Evolutionary conservation across 92 coral and sea anemone species (phyloP).

Genomic region (Actinostola sp.): DNA sequence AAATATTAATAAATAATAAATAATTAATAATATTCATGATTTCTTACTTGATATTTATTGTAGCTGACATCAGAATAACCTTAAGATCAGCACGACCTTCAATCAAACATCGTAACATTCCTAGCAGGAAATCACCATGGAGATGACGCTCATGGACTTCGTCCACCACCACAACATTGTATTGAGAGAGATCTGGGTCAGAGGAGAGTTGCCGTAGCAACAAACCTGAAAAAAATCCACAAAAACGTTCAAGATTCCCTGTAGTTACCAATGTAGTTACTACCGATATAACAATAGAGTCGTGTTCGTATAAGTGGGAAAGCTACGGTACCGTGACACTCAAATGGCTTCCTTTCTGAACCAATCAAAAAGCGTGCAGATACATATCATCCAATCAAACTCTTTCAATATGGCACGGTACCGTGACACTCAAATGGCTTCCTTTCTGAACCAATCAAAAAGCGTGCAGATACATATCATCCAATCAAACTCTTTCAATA

Average conservation of each 20-base stretch:
- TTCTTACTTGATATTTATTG: constrained; percentile 91
- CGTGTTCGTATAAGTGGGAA: too few relatives aligned
- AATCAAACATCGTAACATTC: constrained; percentile 80
- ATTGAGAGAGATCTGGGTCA: constrained; percentile 91
- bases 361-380: too few relatives aligned
- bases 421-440: too few relatives aligned
- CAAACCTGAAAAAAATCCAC: constrained; percentile 59
- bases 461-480: too few relatives aligned
- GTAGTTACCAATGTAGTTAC: too few relatives aligned
- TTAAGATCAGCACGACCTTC: constrained; percentile 92
- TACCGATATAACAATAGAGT: too few relatives aligned
- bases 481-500: too few relatives aligned
- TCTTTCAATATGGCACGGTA: too few relatives aligned
- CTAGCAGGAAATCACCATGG: constrained; percentile 97
- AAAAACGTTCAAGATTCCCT: not conserved
- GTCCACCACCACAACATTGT: constrained; percentile 91
- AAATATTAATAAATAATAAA: not conserved
- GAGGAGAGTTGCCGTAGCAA: constrained; percentile 89
- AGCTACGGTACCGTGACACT: too few relatives aligned
- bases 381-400: too few relatives aligned
- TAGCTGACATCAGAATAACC: constrained; percentile 95
- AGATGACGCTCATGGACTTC: constrained; percentile 98
- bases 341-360: too few relatives aligned
- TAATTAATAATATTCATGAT: not conserved
- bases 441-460: too few relatives aligned